phyloP scores from a whole-genome alignment of 2,113 vertebrate genomes.

The Daboia siamensis region DNA sequence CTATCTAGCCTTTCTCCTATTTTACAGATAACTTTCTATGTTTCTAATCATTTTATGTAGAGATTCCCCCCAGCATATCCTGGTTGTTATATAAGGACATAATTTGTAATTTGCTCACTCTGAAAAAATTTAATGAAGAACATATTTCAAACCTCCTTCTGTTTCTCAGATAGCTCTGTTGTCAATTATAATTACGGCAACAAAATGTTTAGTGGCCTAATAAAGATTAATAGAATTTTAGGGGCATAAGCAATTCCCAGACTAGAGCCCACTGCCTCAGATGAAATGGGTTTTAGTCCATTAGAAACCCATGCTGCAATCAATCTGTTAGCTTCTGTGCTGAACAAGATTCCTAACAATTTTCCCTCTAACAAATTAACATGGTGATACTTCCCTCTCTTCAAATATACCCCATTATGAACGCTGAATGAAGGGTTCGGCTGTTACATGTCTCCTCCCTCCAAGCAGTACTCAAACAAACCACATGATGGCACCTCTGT shows the following conservation, averaged over 20 bases:
- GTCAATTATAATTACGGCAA: background rate
- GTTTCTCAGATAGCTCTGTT: background rate
- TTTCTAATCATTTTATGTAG: background rate
- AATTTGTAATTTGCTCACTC: background rate
- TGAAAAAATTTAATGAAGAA: slow-evolving; percentile 4
- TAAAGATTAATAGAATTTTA: background rate
- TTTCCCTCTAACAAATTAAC: background rate
- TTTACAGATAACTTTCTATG: background rate
- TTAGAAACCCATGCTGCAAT: background rate
- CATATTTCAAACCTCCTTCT: background rate
- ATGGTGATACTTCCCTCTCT: background rate
- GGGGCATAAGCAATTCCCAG: background rate
- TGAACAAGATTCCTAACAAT: background rate
- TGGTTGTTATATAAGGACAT: background rate
- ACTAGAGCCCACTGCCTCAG: background rate
- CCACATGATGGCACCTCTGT: background rate
- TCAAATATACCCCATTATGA: background rate
- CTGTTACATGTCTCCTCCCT: background rate
- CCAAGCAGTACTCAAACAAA: background rate
- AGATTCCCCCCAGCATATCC: background rate
- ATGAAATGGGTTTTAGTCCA: background rate
- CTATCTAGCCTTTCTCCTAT: background rate
- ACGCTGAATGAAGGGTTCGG: background rate
- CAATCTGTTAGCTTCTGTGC: background rate
- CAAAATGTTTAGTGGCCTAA: background rate